These are phyloP conservation scores for Antechinus flavipes DNA, from an alignment of 2,113 vertebrate species.

Conservation along the genomic window DNA sequence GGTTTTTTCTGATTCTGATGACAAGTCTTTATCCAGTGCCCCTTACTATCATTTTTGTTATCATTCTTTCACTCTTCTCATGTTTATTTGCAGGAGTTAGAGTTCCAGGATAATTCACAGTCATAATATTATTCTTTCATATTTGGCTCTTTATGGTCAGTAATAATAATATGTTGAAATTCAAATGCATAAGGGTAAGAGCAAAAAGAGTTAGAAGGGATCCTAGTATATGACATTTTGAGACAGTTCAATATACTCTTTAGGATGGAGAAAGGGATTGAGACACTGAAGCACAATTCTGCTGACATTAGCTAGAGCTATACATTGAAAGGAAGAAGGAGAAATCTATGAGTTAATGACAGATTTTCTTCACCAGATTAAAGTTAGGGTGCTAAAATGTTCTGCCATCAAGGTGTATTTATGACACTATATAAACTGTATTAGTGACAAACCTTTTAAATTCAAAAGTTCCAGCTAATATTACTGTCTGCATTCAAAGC, in stretches of 20 bases:
- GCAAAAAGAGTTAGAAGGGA: background rate
- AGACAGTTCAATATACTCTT: background rate
- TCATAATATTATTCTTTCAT: background rate
- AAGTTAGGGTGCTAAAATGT: conserved; percentile 68
- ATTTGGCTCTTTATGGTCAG: background rate
- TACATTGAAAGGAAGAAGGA: conserved; percentile 38
- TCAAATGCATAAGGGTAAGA: background rate
- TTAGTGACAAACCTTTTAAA: conserved; percentile 79
- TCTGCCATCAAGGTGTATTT: conserved; percentile 76
- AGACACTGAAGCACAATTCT: conserved; percentile 51
- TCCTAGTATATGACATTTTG: background rate
- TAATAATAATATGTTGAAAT: background rate
- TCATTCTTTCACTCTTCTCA: background rate
- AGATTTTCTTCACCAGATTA: conserved; percentile 71
- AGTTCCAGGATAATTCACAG: background rate
- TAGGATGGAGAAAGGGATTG: background rate
- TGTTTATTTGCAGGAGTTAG: background rate
- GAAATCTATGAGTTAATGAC: conserved; percentile 55
- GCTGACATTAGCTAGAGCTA: conserved; percentile 63
- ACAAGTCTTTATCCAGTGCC: background rate
- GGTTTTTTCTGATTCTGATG: background rate
- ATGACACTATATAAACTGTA: conserved; percentile 75
- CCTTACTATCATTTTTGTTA: background rate
- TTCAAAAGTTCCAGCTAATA: conserved; percentile 82
- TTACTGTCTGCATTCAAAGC: conserved; percentile 79